Conservation (phyloP, 2,888 invertebrate species). For the Toxonevra muliebris region DNA sequence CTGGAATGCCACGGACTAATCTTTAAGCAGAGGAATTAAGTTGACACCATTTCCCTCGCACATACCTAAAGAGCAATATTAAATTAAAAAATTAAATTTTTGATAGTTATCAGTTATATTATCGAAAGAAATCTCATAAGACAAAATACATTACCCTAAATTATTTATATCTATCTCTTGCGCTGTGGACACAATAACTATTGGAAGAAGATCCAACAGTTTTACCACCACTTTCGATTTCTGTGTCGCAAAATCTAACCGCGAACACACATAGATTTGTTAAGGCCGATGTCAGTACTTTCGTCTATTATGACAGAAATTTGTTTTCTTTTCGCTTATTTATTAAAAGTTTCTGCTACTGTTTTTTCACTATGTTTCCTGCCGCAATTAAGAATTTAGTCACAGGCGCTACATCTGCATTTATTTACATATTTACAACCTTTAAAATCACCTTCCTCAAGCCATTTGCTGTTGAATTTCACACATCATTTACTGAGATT, state of each 20-base stretch:
- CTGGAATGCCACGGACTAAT: constrained; percentile 21
- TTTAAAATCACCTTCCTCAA: no score
- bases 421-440: no score
- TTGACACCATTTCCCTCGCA: constrained; percentile 26
- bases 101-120: constrained; percentile 21
- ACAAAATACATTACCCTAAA: constrained; percentile 16
- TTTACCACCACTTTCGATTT: constrained; percentile 15
- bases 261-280: constrained; percentile 14
- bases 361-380: not conserved
- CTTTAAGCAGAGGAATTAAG: constrained; percentile 25
- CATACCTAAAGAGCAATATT: constrained; percentile 5
- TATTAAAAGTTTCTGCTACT: not conserved
- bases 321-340: constrained; percentile 6
- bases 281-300: constrained; percentile 1
- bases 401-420: constrained; percentile 23
- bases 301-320: no score
- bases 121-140: constrained; percentile 12
- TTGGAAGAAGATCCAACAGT: constrained; percentile 13
- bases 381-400: constrained; percentile 18
- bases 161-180: constrained; percentile 12
- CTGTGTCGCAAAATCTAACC: constrained; percentile 2
- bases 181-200: constrained; percentile 14
- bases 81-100: not conserved
- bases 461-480: no score
- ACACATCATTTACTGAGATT: no score